phyloP scores from a whole-genome alignment of 2,797 vertebrate genomes.

The Emydoidea blandingii region DNA sequence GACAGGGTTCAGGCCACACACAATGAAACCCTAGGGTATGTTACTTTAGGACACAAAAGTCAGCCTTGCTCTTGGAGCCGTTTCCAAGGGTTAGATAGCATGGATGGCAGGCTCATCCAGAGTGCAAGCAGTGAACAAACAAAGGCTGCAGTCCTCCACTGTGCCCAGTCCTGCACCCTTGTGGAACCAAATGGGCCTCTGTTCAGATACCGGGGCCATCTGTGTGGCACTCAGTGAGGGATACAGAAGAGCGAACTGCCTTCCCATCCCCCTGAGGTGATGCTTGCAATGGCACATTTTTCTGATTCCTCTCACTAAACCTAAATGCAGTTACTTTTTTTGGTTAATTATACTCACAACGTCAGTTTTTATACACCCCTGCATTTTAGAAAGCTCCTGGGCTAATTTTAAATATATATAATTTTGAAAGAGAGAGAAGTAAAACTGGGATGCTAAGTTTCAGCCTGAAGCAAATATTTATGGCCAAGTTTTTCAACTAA shows the following conservation, averaged over 20 bases:
- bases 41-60: background rate
- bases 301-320: background rate
- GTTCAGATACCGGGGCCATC: fast-evolving
- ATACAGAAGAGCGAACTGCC: fast-evolving
- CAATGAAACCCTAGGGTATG: background rate
- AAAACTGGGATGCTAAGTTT: fast-evolving
- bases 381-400: background rate
- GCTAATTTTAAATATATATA: fast-evolving
- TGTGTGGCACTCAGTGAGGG: background rate
- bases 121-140: background rate
- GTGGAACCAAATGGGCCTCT: background rate
- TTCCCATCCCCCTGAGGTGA: background rate
- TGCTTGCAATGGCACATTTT: fast-evolving
- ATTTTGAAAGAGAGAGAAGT: background rate
- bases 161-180: background rate
- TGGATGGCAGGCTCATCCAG: background rate
- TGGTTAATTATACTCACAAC: background rate
- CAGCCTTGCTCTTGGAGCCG: background rate
- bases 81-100: background rate
- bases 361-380: background rate
- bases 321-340: background rate
- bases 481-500: background rate
- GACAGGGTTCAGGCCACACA: background rate
- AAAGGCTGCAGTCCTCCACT: background rate
- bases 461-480: background rate